Percentiles rank a stretch among this genome's conserved stretches.
phyloP scores from a whole-genome alignment of 2,888 invertebrate species.

The Lycia hirtaria region DNA sequence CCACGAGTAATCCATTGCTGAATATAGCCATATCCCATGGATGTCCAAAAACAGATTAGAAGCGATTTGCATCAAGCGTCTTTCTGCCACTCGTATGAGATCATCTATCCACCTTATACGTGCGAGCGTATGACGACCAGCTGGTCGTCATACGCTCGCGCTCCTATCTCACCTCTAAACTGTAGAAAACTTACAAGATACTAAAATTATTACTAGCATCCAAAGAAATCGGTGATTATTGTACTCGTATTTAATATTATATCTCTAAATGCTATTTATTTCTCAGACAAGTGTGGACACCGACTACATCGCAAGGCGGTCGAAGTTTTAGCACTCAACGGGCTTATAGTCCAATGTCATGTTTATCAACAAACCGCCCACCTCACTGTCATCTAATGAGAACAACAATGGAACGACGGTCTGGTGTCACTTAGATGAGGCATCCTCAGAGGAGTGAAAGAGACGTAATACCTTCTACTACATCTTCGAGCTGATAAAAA shows the following conservation, averaged over 20 bases:
- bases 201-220: too few species aligned
- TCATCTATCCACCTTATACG: too few species aligned
- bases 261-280: neutral
- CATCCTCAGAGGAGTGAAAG: slow-evolving; percentile 90
- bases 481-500: slow-evolving; percentile 87
- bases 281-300: slow-evolving; percentile 89
- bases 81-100: too few species aligned
- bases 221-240: neutral
- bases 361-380: slow-evolving; percentile 90
- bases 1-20: too few species aligned
- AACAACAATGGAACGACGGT: slow-evolving; percentile 87
- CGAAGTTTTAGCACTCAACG: slow-evolving; percentile 83
- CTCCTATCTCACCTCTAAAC: too few species aligned
- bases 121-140: too few species aligned
- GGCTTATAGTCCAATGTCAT: slow-evolving; percentile 78
- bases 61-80: too few species aligned
- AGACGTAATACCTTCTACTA: slow-evolving; percentile 92
- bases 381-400: slow-evolving; percentile 61
- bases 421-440: slow-evolving; percentile 91
- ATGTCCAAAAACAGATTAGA: too few species aligned
- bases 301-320: slow-evolving; percentile 88
- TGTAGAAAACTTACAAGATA: too few species aligned
- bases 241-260: neutral
- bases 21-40: too few species aligned
- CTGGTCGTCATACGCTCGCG: too few species aligned